phyloP scores from a whole-genome alignment of 2,888 invertebrate species.

The Caenorhabditis panamensis region DNA sequence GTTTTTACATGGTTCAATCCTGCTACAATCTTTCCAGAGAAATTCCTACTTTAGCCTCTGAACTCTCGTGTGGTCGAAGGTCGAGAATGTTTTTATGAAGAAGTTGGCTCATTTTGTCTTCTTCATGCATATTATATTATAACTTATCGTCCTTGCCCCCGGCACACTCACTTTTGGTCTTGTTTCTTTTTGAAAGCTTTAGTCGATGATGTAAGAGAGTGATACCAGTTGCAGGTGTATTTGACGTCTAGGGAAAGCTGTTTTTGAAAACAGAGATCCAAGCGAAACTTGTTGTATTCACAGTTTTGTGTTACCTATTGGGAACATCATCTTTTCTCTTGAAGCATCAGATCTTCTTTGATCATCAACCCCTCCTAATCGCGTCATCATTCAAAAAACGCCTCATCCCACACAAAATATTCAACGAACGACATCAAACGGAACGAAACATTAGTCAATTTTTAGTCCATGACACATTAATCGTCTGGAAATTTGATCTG shows the following conservation, averaged over 20 bases:
- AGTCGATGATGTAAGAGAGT: background rate
- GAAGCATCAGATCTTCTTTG: no score
- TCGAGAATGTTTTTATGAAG: background rate
- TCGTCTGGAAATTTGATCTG: conserved; percentile 16
- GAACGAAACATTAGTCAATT: conserved; percentile 4
- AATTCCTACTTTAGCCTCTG: conserved; percentile 2
- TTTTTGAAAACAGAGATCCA: background rate
- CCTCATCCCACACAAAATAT: conserved; percentile 24
- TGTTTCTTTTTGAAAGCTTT: background rate
- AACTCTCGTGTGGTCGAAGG: no score
- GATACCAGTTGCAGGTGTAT: background rate
- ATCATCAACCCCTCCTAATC: conserved; percentile 23
- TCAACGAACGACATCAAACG: background rate
- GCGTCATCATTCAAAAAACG: conserved; percentile 26
- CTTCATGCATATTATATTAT: conserved; percentile 23
- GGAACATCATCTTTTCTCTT: no score
- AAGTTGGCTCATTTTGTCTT: background rate
- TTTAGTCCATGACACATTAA: background rate
- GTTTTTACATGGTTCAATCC: background rate
- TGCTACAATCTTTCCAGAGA: no score
- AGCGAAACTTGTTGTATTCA: no score
- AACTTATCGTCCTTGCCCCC: conserved; percentile 7
- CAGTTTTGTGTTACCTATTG: no score
- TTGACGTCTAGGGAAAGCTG: background rate
- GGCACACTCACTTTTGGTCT: background rate